Evolutionary conservation across 2,113 vertebrate genomes (phyloP).

Genomic region (Phalacrocorax aristotelis): DNA sequence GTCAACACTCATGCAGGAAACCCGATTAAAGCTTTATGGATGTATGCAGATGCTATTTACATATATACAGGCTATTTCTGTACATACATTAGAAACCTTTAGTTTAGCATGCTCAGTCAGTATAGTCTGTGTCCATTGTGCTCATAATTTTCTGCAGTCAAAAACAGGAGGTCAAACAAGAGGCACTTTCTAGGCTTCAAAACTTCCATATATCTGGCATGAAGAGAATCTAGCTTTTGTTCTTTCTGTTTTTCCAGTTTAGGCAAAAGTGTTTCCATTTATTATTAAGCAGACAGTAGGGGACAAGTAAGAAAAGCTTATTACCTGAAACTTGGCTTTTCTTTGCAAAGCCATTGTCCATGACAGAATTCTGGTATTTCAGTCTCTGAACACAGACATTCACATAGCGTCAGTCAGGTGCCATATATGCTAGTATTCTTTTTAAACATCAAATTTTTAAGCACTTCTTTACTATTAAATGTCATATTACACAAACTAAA

Average conservation of each 20-base stretch:
- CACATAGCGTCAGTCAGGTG: neutral
- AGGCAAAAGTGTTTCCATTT: neutral
- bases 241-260: neutral
- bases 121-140: neutral
- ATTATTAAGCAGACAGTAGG: neutral
- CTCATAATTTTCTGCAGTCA: neutral
- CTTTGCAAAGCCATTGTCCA: neutral
- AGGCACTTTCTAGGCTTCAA: neutral
- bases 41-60: neutral
- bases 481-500: neutral
- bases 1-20: neutral
- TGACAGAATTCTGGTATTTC: neutral
- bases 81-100: neutral
- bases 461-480: neutral
- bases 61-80: constrained; percentile 2
- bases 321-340: neutral
- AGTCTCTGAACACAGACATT: neutral
- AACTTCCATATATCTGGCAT: neutral
- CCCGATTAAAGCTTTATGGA: neutral
- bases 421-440: neutral
- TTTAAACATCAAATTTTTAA: neutral
- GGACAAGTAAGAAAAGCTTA: neutral
- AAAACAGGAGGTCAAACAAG: neutral
- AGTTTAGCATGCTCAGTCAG: neutral
- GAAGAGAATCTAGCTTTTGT: neutral